Conservation (phyloP, 2,113 vertebrate genomes). For the Cranoglanis bouderius region DNA sequence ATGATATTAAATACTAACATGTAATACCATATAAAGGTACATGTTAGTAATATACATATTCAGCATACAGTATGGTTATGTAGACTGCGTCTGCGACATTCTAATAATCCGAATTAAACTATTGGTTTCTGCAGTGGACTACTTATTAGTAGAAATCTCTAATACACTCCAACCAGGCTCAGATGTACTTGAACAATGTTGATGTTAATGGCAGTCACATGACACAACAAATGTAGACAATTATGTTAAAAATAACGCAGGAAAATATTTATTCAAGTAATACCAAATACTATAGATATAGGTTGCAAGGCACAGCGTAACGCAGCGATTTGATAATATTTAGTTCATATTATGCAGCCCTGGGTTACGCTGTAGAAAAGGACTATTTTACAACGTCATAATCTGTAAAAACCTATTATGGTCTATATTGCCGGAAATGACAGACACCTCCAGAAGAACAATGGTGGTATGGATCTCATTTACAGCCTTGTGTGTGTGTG, state of each 20-base stretch:
- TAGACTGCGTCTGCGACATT: neutral
- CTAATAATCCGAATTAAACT: neutral
- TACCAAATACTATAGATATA: neutral
- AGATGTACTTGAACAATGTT: neutral
- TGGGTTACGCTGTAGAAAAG: neutral
- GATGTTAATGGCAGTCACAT: neutral
- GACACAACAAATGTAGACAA: neutral
- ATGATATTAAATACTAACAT: neutral
- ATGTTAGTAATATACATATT: too few relatives aligned
- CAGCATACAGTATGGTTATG: neutral
- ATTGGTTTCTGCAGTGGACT: too few relatives aligned
- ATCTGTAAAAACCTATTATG: slow-evolving; percentile 37
- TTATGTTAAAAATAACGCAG: neutral
- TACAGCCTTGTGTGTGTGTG: slow-evolving; percentile 49
- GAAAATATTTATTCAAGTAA: neutral
- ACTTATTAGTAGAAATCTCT: neutral
- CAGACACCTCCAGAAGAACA: slow-evolving; percentile 46
- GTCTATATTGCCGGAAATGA: slow-evolving; percentile 43
- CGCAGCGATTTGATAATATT: neutral
- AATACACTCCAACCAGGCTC: neutral
- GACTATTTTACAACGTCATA: slow-evolving; percentile 17
- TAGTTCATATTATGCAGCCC: neutral
- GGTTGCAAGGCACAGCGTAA: neutral
- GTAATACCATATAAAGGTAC: too few relatives aligned
- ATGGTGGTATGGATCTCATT: slow-evolving; percentile 49